A percentile compares a stretch with the other conserved stretches of the same genome.
Evolutionary conservation across 2,888 invertebrate species (phyloP).

Genomic region (Polietes domitor): DNA sequence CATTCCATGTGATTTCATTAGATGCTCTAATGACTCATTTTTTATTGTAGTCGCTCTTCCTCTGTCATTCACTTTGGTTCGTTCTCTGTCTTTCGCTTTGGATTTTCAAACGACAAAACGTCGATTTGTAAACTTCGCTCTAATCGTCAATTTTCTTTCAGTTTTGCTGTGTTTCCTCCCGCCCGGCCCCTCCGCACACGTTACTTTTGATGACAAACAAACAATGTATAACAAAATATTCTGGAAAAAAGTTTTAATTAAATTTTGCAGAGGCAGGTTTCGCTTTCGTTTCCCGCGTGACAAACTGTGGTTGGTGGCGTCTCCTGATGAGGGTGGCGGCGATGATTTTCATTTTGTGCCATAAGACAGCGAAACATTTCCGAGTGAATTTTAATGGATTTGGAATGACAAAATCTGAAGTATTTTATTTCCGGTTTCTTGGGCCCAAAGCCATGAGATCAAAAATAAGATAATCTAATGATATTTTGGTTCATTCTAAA

Average conservation of each 20-base stretch:
- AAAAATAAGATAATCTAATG: no score
- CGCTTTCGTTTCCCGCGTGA: neutral
- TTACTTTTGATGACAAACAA: slow-evolving; percentile 4
- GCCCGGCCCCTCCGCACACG: neutral
- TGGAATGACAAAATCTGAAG: neutral
- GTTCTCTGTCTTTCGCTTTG: neutral
- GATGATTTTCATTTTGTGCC: neutral
- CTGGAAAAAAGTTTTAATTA: slow-evolving; percentile 30
- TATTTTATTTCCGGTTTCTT: neutral
- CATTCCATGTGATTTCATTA: neutral
- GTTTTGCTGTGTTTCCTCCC: neutral
- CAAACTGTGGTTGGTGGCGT: neutral
- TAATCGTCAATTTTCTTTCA: neutral
- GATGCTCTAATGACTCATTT: neutral
- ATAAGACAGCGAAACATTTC: neutral
- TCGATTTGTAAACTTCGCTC: neutral
- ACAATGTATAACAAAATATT: neutral
- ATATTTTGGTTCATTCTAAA: no score
- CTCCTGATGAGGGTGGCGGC: neutral
- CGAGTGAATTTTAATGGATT: neutral
- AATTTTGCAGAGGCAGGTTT: slow-evolving; percentile 29
- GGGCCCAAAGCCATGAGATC: no score
- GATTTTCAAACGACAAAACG: neutral
- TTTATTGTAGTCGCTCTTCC: neutral
- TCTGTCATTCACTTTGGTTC: neutral